These are phyloP conservation scores for Pycnonotus jocosus DNA, from an alignment of 2,113 vertebrate genomes.

Conservation along the genomic window DNA sequence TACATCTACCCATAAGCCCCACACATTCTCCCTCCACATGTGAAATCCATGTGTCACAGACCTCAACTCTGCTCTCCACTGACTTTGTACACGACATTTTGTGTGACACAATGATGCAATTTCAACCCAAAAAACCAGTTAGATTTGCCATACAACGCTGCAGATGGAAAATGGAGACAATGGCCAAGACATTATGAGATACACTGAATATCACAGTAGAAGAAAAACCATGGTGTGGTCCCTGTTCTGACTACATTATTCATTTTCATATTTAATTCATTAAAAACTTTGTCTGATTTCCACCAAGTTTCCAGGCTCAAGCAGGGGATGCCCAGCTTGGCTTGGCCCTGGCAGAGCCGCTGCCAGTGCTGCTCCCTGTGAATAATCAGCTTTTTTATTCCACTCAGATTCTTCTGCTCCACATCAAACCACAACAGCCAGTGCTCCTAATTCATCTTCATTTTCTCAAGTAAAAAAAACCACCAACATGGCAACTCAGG, in stretches of 20 bases:
- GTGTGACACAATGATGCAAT: background rate
- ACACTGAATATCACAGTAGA: background rate
- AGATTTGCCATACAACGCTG: background rate
- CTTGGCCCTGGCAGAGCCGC: background rate
- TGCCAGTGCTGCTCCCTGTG: background rate
- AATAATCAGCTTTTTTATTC: background rate
- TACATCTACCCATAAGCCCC: background rate
- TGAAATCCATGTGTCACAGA: background rate
- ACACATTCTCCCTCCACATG: background rate
- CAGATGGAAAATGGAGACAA: background rate
- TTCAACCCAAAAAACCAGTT: background rate
- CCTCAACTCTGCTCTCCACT: background rate
- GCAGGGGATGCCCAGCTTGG: background rate
- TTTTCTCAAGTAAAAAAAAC: slow-evolving; percentile 34
- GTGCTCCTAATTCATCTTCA: slow-evolving; percentile 41
- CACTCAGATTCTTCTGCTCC: slow-evolving; percentile 13
- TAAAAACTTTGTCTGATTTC: background rate
- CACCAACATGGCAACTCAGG: background rate
- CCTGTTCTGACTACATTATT: background rate
- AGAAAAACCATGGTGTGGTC: background rate
- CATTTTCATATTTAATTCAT: slow-evolving; percentile 33
- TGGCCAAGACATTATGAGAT: background rate
- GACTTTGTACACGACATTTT: background rate
- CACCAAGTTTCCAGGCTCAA: background rate
- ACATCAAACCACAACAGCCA: background rate